Evolutionary conservation across 1,140 invertebrate species (phyloP), one percentile per base, ranked within the genome.

Genomic region (Drosophila guanche): DNA sequence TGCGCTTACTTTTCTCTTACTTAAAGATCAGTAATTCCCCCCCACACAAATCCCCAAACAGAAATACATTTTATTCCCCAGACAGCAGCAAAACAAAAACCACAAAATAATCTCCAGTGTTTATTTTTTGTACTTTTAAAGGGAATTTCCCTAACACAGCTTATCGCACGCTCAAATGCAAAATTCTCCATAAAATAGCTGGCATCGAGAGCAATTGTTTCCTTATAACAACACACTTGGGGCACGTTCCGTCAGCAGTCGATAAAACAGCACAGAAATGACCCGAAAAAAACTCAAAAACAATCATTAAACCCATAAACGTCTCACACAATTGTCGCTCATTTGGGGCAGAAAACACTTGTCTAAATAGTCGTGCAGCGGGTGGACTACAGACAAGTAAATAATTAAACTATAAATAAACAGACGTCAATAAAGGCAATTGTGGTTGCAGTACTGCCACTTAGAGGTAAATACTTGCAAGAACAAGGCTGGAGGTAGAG

Each of bases 351-450:
- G 43, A 68, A 68, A 68, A 68, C 65, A 68, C 62, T 68, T 68
- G 62, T 68, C 51, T 68, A 68, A 68, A 68, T 67, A 68, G 1
- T 20, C 16, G 16, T 20, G 1, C 16, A 20, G 16, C 25, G 12
- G 33, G 10, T 3, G 33, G 10, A 12, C 10, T 12, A 12, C 33
- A 47, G 50, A 48, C 66, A 48, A 45, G 66, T 37, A 37, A 68
- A 68, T 56, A 68, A 68, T 68, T 68, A 68, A 68, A 68, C 66
- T 56, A 68, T 68, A 68, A 68, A 68, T 68, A 68, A 68, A 68
- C 66, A 68, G 66, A 68, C 33, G 52, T 68, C 62, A 37, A 42
- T 63, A 40, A 68, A 63, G 67, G 50, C 62, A 55, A 47, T 67
- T 56, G 50, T 23, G 48, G 42, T 5, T 27, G 23, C 47, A 68